Evolutionary conservation across 2,888 invertebrate genomes (phyloP).

Genomic region (Nebria salina): DNA sequence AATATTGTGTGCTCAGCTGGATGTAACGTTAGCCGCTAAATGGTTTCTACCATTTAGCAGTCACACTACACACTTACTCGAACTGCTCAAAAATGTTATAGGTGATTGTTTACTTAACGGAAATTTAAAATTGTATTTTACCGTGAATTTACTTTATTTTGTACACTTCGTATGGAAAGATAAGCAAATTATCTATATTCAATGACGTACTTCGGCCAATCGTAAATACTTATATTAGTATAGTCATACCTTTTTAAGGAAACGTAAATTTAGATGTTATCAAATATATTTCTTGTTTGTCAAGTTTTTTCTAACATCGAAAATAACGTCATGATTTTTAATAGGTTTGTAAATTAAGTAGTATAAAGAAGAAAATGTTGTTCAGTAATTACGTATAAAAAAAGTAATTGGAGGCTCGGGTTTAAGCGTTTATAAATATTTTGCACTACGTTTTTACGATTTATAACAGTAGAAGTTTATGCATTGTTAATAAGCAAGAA

Average conservation of each 20-base stretch:
- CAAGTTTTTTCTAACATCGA: slow-evolving; percentile 22
- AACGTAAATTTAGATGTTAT: not conserved
- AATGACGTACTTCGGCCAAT: not conserved
- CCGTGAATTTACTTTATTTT: not conserved
- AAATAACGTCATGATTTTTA: slow-evolving; percentile 44
- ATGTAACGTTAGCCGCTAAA: no score
- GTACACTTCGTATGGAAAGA: not conserved
- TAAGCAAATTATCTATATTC: not conserved
- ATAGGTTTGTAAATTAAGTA: slow-evolving; percentile 39
- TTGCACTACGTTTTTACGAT: no score
- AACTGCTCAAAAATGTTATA: no score
- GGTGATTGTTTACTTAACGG: no score
- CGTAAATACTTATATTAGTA: not conserved
- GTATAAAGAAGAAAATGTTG: not conserved
- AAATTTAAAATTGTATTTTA: no score
- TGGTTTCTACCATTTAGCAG: no score
- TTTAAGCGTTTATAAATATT: not conserved
- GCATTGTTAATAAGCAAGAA: not conserved
- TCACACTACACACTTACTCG: no score
- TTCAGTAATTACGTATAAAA: not conserved
- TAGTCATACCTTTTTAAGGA: not conserved
- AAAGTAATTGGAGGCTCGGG: not conserved
- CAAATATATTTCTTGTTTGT: slow-evolving; percentile 16
- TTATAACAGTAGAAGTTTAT: not conserved
- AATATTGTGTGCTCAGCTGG: no score